These are phyloP conservation scores for Phymanthus crucifer DNA, from an alignment of 92 coral and sea anemone species.

Conservation along the genomic window DNA sequence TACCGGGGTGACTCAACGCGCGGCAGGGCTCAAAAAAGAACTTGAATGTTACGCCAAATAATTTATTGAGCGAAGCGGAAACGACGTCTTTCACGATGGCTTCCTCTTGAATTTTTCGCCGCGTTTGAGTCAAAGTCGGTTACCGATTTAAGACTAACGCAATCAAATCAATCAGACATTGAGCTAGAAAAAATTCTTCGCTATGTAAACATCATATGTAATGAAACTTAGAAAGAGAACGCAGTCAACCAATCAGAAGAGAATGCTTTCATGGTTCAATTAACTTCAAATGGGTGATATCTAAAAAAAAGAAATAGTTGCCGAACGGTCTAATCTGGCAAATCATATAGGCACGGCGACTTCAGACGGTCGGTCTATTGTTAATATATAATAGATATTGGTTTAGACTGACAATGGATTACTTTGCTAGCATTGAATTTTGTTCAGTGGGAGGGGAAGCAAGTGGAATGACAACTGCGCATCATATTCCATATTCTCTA, in stretches of 20 bases:
- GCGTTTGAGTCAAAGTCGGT: slow-evolving; percentile 10
- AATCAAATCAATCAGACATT: neutral
- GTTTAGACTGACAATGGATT: too few species aligned
- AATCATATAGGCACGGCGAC: neutral
- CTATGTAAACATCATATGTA: slow-evolving; percentile 4
- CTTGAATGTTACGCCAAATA: neutral
- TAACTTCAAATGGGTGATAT: neutral
- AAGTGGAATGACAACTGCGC: too few species aligned
- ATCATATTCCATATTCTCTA: too few species aligned
- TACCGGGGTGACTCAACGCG: neutral
- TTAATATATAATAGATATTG: too few species aligned
- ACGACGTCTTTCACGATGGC: slow-evolving; percentile 18
- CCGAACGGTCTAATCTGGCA: neutral
- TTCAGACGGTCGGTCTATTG: too few species aligned
- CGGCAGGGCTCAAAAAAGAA: neutral
- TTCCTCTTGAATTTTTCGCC: slow-evolving; percentile 18
- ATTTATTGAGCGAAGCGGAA: slow-evolving; percentile 17
- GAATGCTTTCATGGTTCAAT: neutral
- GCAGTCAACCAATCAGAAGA: neutral
- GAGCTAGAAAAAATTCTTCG: neutral
- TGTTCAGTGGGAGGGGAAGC: too few species aligned
- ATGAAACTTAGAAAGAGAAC: neutral
- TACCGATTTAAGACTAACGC: slow-evolving; percentile 8
- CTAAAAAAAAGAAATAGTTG: neutral
- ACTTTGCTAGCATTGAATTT: too few species aligned